Conservation (phyloP, 2,113 vertebrate genomes). For the Lepus europaeus region DNA sequence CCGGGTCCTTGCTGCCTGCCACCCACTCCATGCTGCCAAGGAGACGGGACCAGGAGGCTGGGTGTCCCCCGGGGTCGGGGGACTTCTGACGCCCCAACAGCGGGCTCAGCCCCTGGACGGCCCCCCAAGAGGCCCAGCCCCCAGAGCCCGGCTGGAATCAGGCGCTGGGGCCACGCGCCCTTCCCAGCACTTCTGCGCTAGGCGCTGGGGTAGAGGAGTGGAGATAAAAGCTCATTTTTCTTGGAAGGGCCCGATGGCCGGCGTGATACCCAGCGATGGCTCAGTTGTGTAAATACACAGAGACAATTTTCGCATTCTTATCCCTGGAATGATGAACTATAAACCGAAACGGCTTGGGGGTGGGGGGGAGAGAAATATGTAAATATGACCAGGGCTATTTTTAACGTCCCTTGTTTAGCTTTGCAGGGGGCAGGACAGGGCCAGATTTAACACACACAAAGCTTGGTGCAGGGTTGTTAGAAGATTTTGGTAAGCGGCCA, state of each 20-base stretch:
- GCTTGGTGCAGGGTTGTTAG: conserved; percentile 72
- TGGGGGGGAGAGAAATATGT: conserved; percentile 5
- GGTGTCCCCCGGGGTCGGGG: too few relatives aligned
- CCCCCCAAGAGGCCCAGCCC: too few relatives aligned
- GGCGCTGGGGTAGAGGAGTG: not conserved
- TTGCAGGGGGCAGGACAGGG: conserved; percentile 22
- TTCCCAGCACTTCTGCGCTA: not conserved
- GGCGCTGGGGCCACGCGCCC: not conserved
- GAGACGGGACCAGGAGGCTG: too few relatives aligned
- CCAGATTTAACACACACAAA: conserved; percentile 63
- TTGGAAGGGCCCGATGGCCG: conserved; percentile 43
- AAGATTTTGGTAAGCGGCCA: conserved; percentile 19
- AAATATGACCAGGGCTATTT: conserved; percentile 51
- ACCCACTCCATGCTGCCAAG: too few relatives aligned
- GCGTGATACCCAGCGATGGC: conserved; percentile 23
- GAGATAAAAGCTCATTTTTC: conserved; percentile 62
- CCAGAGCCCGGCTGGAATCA: not conserved
- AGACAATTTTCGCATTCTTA: conserved; percentile 67
- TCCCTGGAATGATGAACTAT: conserved; percentile 73
- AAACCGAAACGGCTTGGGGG: conserved; percentile 70
- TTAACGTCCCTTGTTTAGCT: conserved; percentile 72
- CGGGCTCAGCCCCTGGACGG: not conserved
- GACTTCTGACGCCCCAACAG: rapidly evolving
- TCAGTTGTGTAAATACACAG: conserved; percentile 58
- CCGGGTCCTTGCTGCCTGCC: too few relatives aligned